Base-by-base conservation (phyloP, 2,113 vertebrate genomes). In the Lathamus discolor region DNA sequence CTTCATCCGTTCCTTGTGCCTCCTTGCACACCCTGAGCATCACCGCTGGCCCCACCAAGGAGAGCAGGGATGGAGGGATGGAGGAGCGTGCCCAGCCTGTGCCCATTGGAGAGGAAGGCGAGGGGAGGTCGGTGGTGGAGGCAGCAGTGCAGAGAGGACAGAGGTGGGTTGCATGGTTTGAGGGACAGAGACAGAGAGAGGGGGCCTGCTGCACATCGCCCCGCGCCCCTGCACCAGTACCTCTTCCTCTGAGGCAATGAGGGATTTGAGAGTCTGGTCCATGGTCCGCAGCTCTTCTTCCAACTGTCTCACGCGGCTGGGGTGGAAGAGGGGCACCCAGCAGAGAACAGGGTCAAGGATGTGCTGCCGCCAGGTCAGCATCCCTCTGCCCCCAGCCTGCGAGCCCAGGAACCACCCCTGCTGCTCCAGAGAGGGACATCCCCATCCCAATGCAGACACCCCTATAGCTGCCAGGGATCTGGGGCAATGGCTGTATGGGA, bases 171-270 rank as follows among this genome's bases (percentile, higher is more conserved):
- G 59, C 77, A 74, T 3, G 51, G 88, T 77, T 93, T 0, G 2
- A 92, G n/a, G 81, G 70, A 93, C 80, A 73, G 84, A 23, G 3
- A 92, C 29, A 94, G 97, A 97, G 86, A 96, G 77, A 95, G 70
- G 29, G 57, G 91, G 80, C 67, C 52, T 80, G 94, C 90, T 95
- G 84, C 43, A 35, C 13, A 41, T 82, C 0, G 43, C 52, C 86
- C 87, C 6, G 0, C 1, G 1, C 64, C 87, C 96, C 95, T 97
- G 91, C 66, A 96, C 83, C 94, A 98, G 98, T 99, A 99, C 99
- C 99, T 99, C 98, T 98, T 99, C 99, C 97, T 99, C 99, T 97
- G 98, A 98, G 97, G 98, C 99, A 98, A 99, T 98, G 98, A 99
- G 98, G 96, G 99, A 99, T 98, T 99, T 99, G 98, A 99, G 97